Conservation (phyloP, 1,140 invertebrate genomes). For the Heliconius nattereri region DNA sequence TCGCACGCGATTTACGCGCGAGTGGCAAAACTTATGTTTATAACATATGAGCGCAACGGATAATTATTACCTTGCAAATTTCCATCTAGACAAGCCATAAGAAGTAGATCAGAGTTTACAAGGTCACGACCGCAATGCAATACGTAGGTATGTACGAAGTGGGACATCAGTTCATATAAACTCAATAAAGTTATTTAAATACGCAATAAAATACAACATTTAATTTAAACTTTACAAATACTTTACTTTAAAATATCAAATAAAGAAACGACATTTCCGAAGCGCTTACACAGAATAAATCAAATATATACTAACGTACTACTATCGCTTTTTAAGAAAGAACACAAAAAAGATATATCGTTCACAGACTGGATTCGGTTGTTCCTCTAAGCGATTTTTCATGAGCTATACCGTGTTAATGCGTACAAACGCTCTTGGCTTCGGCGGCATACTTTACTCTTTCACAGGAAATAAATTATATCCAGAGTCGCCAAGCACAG, state of each 20-base stretch:
- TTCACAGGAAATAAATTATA: conserved; percentile 76
- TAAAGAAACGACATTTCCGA: neutral
- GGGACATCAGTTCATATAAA: neutral
- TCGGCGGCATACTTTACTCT: conserved; percentile 69
- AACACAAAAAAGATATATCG: conserved; percentile 54
- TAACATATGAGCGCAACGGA: too few relatives aligned
- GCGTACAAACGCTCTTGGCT: conserved; percentile 74
- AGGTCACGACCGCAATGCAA: neutral
- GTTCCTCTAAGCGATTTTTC: conserved; percentile 75
- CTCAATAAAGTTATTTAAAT: too few relatives aligned
- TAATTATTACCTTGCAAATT: too few relatives aligned
- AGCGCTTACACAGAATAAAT: conserved; percentile 25
- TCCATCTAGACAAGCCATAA: too few relatives aligned
- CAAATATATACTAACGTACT: conserved; percentile 29
- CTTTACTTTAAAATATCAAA: neutral
- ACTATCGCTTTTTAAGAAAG: conserved; percentile 37
- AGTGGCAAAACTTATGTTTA: too few relatives aligned
- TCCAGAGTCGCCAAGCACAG: conserved; percentile 49
- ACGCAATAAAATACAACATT: too few relatives aligned
- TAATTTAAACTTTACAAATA: too few relatives aligned
- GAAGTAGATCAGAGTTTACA: neutral
- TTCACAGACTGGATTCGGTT: conserved; percentile 58
- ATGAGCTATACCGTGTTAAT: conserved; percentile 73
- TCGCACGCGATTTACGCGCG: too few relatives aligned
- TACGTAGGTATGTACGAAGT: neutral